A percentile compares a stretch with the other conserved stretches of the same genome.
Evolutionary conservation across 2,888 invertebrate species (phyloP).

Genomic region (Drosophila peninsularis): DNA sequence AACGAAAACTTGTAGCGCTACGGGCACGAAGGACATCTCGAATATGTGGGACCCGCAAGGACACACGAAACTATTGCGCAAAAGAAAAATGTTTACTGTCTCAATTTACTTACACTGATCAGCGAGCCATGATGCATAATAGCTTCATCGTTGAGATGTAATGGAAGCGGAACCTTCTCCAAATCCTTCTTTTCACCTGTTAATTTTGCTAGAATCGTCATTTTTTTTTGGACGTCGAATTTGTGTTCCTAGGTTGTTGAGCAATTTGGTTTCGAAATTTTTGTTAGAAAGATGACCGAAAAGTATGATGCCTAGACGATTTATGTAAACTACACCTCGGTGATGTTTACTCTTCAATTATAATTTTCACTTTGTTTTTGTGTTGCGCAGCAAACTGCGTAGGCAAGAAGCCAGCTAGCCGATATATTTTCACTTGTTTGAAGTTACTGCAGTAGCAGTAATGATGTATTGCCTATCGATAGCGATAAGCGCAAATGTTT

Average conservation of each 20-base stretch:
- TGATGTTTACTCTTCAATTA: conserved; percentile 58
- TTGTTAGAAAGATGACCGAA: conserved; percentile 26
- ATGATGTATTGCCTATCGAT: conserved; percentile 17
- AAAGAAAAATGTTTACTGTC: conserved; percentile 45
- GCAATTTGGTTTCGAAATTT: conserved; percentile 39
- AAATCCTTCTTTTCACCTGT: conserved; percentile 88
- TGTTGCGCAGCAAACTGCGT: conserved; percentile 46
- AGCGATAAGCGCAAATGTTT: too few relatives aligned
- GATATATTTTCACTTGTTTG: conserved; percentile 14
- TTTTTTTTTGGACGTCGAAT: conserved; percentile 82
- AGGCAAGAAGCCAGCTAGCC: conserved; percentile 27
- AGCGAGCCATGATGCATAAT: conserved; percentile 73
- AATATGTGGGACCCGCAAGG: conserved; percentile 53
- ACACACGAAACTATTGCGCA: conserved; percentile 60
- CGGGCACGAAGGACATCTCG: conserved; percentile 49
- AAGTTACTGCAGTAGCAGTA: conserved; percentile 9
- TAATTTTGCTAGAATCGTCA: conserved; percentile 93
- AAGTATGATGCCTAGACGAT: conserved; percentile 15
- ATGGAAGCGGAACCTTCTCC: conserved; percentile 88
- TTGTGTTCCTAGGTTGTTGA: neutral
- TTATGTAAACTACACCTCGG: conserved; percentile 19
- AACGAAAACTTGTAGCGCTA: conserved; percentile 71
- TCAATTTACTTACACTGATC: conserved; percentile 70
- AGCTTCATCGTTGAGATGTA: conserved; percentile 85
- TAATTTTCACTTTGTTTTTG: conserved; percentile 59